Evolutionary conservation across 2,888 invertebrate genomes (phyloP).

Genomic region (Callinectes sapidus): DNA sequence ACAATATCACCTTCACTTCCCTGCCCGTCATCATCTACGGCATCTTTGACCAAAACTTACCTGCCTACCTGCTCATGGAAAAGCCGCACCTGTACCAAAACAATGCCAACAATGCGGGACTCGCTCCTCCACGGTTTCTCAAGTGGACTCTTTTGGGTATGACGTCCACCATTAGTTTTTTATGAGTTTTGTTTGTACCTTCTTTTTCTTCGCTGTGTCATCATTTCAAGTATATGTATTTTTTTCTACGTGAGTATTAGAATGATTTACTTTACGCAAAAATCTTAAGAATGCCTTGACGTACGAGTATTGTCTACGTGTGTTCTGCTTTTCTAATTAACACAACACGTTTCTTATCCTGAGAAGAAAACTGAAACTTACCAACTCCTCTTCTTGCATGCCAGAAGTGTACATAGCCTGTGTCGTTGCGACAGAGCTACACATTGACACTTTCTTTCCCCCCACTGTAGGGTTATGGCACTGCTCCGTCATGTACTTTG

Average conservation of each 20-base stretch:
- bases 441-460: not conserved
- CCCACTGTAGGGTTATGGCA: conserved; percentile 81
- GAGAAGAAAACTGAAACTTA: not conserved
- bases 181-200: not conserved
- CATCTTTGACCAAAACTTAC: conserved; percentile 84
- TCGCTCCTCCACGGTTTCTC: conserved; percentile 81
- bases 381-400: not conserved
- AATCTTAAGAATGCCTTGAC: not conserved
- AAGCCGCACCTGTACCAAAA: conserved; percentile 83
- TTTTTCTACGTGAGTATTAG: not conserved
- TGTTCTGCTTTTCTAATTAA: not conserved
- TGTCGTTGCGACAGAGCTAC: not conserved
- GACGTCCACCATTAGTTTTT: not conserved
- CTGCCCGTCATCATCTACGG: conserved; percentile 85
- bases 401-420: not conserved
- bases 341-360: not conserved
- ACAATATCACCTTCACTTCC: conserved; percentile 86
- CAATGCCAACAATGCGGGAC: conserved; percentile 81
- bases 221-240: not conserved
- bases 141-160: conserved; percentile 80
- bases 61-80: conserved; percentile 79
- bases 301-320: not conserved
- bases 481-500: conserved; percentile 81
- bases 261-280: not conserved
- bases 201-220: not conserved